Base-by-base conservation (phyloP, 2,113 vertebrate genomes). In the Trochalopteron elliotii region DNA sequence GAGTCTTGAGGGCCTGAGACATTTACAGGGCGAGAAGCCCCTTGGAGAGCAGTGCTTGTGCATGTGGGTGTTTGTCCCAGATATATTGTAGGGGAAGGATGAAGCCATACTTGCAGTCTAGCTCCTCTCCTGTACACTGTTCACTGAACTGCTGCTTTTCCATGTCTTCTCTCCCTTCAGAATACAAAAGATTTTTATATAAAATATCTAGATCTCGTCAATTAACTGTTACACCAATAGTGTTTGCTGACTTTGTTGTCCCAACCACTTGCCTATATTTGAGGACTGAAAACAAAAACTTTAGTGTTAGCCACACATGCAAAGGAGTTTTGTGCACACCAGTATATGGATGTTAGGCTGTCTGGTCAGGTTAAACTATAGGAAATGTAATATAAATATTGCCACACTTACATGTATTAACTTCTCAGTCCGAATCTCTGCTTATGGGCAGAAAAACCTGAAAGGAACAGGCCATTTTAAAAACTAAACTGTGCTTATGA, bases 361-460 rank as follows among this genome's bases (percentile, higher is more conserved):
- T 22, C 47, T 56, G 30, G 11, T 64, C 27, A 72, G 33, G 20
- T 83, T 86, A 81, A 49, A 12, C 9, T 27, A 2, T 64, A 72
- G 80, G 35, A 71, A 67, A n/a, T 50, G 3, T 30, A 49, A 10
- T 2, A 35, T 56, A n/a, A 69, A 18, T 15, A 39, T 15, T n/a
- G 24, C 14, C 47, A 44, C 16, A 24, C 21, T 30, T 3, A 2
- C 4, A 20, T 0, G 0, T 56, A 17, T n/a, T 8, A 24, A 15
- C 22, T 53, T 72, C 31, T 87, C 25, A 39, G 31, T n/a, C 15
- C 19, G 53, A 61, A 37, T 33, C 69, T 52, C 65, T 76, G 22
- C 25, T 65, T 83, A 53, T 8, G 15, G 15, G 18, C n/a, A 81
- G 42, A 61, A 90, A 92, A 77, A 30, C 1, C 25, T 77, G 5